Evolutionary conservation across 2,797 vertebrate species (phyloP).

Genomic region (Centroberyx gerrardi): DNA sequence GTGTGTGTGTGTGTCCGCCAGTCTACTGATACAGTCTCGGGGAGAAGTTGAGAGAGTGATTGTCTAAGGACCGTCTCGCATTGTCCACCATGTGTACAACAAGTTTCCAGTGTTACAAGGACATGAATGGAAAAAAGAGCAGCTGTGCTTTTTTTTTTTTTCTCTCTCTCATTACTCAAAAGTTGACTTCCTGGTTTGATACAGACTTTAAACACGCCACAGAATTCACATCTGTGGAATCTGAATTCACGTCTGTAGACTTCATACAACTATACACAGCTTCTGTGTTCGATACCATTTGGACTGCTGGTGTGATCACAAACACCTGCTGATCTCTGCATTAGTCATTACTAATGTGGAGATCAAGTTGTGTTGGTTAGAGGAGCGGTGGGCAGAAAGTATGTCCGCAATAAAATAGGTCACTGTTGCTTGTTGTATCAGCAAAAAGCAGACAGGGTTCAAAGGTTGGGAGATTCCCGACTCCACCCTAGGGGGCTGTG

Average conservation of each 20-base stretch:
- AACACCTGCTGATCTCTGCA: background rate
- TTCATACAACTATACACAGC: background rate
- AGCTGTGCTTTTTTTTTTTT: too few species aligned
- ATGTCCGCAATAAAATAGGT: background rate
- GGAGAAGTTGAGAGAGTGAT: background rate
- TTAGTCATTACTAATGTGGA: background rate
- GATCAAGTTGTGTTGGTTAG: background rate
- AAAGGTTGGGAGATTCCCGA: conserved; percentile 9
- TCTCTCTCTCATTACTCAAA: background rate
- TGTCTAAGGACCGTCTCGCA: background rate
- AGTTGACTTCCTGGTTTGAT: background rate
- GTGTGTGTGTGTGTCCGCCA: background rate
- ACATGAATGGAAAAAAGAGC: background rate
- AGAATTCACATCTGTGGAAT: background rate
- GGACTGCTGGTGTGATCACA: background rate
- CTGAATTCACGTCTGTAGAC: too few species aligned
- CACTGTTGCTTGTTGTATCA: conserved; percentile 5
- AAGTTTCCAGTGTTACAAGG: background rate
- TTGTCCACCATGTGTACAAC: background rate
- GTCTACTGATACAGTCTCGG: background rate
- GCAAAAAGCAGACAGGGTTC: conserved; percentile 6
- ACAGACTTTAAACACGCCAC: background rate
- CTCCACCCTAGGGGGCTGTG: background rate
- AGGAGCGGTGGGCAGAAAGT: background rate
- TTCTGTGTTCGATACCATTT: background rate